Base-by-base conservation (phyloP, 1,140 invertebrate species). In the Eupristina koningsbergeri region DNA sequence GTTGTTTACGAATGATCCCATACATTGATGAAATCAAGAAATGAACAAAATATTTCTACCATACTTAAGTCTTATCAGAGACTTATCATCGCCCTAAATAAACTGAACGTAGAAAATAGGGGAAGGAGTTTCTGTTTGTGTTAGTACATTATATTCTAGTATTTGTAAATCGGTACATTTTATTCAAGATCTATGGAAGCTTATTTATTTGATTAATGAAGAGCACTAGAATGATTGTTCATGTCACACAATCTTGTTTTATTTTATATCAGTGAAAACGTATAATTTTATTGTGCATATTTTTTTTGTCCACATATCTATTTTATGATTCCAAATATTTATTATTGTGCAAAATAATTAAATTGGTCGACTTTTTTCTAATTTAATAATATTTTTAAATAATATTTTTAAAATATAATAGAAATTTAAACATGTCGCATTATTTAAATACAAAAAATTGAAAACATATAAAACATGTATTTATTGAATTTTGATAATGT, bases 121-220 rank as follows among this genome's bases (percentile, higher is more conserved):
- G 39, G 36, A 41, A 19, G 22, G 22, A 13, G 22, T 71, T 41
- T 71, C 22, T 71, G 6, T 41, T 71, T n/a, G n/a, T 69, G 22
- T 22, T 39, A 71, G 22, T 8, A 26, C 6, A 36, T 71, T 36
- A 71, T 26, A 31, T 36, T n/a, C 5, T 9, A 26, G 36, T 41
- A 26, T n/a, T 31, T 1, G 64, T 39, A 69, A 64, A 34, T 13
- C 22, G 3, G 31, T 31, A 67, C 13, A 67, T 31, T 31, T 31
- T 17, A 67, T 34, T 67, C 9, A 26, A n/a, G 63, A 15, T n/a
- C 29, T 67, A 29, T 17, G 34, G 29, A 67, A 67, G 13, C 34
- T 69, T 17, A 69, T 39, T 69, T 39, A 69, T 67, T 22, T 69
- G 34, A 69, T 39, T 69, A 69, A 15, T 39, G 64, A 69, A n/a